These are phyloP conservation scores for Drosophila anomelani DNA, from an alignment of 2,888 invertebrate genomes.

Conservation along the genomic window DNA sequence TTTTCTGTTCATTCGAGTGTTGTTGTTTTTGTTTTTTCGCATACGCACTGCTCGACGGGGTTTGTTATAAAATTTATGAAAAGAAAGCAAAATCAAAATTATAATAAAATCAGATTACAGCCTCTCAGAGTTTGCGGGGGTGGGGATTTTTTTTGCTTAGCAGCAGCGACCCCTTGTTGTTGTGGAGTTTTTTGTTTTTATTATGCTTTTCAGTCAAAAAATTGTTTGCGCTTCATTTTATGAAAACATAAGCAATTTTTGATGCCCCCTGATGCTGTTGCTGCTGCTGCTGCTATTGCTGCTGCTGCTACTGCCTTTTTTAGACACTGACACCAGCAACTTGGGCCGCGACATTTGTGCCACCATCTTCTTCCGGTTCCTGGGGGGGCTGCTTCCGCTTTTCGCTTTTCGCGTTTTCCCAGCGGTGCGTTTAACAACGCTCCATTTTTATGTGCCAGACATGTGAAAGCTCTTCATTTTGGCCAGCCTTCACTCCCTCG, in stretches of 20 bases:
- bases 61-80: slow-evolving; percentile 82
- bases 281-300: slow-evolving; percentile 36
- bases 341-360: slow-evolving; percentile 52
- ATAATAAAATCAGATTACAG: slow-evolving; percentile 81
- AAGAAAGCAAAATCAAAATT: slow-evolving; percentile 82
- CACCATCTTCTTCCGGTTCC: slow-evolving; percentile 42
- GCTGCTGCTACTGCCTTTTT: slow-evolving; percentile 39
- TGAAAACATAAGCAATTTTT: slow-evolving; percentile 79
- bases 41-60: slow-evolving; percentile 36
- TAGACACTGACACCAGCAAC: slow-evolving; percentile 77
- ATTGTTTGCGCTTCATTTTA: slow-evolving; percentile 81
- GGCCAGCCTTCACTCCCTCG: slow-evolving; percentile 33
- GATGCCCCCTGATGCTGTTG: slow-evolving; percentile 45
- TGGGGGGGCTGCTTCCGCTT: slow-evolving; percentile 26
- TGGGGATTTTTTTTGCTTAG: slow-evolving; percentile 34
- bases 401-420: slow-evolving; percentile 56
- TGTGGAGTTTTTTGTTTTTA: slow-evolving; percentile 57
- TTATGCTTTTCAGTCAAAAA: slow-evolving; percentile 77
- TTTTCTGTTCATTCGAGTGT: slow-evolving; percentile 27
- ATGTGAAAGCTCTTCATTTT: slow-evolving; percentile 78
- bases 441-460: slow-evolving; percentile 79
- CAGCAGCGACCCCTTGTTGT: slow-evolving; percentile 26
- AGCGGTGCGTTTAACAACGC: slow-evolving; percentile 77
- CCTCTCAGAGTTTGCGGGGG: slow-evolving; percentile 45
- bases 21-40: slow-evolving; percentile 35